Base-by-base conservation (phyloP, 2,797 vertebrate species). In the Morelia viridis region DNA sequence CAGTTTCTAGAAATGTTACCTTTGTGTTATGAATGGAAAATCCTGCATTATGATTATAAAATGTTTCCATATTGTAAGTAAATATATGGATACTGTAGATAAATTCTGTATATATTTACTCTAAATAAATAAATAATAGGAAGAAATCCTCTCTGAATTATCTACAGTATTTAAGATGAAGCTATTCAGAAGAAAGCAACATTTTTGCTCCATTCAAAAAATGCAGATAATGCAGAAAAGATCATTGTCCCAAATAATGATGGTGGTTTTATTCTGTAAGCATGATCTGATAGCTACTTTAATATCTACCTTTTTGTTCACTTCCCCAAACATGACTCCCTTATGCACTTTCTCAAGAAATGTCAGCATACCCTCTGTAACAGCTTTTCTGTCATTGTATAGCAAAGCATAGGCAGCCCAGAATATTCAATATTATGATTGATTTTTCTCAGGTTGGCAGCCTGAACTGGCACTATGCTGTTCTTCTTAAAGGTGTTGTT, bases 381-480 rank as follows among this genome's bases (percentile, higher is more conserved):
- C 76, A 58, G 26, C 35, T 88, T 89, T 50, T 90, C 10, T 83
- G 68, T 56, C 61, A 88, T 86, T 91, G 35, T 88, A 46, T 64
- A 68, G 19, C 85, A 90, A 90, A 90, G 22, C 53, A 87, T 50
- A 46, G 26, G 4, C 3, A 5, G 1, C 76, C 60, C 46, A 0
- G 85, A 24, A 61, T 84, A 50, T 85, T 92, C 76, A 92, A 28
- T 65, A 85, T 89, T 68, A 85, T 50, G 61, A 92, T 64, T 90
- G 64, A 94, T 94, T 94, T 92, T 95, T 94, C 87, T 88, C 88
- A 89, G 0, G 0, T 85, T 91, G 57, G n/a, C 19, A 80, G 80
- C 22, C 61, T 19, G 2, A 64, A 64, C 13, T 93, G 89, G 92
- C 68, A 87, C 56, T 62, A 9, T 71, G 19, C 4, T 93, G 22